Conservation (phyloP, 2,113 vertebrate species). For the Neolamprologus toae region DNA sequence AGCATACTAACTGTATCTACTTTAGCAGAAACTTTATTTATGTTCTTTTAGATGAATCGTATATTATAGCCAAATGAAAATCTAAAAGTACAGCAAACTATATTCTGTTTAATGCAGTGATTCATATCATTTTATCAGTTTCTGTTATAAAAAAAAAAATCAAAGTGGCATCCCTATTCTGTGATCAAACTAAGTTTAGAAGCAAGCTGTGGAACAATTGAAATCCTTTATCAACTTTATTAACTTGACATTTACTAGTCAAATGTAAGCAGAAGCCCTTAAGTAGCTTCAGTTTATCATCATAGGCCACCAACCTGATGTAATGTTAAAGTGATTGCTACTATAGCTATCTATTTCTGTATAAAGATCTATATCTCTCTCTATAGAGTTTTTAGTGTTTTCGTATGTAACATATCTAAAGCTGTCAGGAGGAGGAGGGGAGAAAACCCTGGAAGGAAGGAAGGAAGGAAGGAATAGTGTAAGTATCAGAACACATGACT, state of each 20-base stretch:
- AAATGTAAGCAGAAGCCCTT: not conserved
- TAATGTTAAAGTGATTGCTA: not conserved
- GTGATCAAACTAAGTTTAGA: not conserved
- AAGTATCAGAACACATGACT: not conserved
- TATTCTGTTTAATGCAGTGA: not conserved
- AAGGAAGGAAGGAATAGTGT: not conserved
- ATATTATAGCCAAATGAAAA: not conserved
- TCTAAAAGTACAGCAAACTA: not conserved
- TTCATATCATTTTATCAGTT: not conserved
- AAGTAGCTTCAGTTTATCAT: not conserved
- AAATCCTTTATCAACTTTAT: not conserved
- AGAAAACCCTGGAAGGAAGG: not conserved
- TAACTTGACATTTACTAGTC: not conserved
- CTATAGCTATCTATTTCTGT: accelerated
- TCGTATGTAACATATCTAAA: not conserved
- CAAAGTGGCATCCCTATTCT: not conserved
- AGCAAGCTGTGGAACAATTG: not conserved
- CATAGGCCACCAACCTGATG: accelerated
- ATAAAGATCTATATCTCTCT: not conserved
- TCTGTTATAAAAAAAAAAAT: not conserved
- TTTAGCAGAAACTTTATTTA: not conserved
- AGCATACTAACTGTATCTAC: not conserved
- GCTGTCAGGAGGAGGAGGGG: not conserved
- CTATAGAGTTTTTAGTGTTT: not conserved
- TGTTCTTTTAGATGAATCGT: not conserved